Conservation (phyloP, 1,140 invertebrate species). For the Pachypsylla venusta region DNA sequence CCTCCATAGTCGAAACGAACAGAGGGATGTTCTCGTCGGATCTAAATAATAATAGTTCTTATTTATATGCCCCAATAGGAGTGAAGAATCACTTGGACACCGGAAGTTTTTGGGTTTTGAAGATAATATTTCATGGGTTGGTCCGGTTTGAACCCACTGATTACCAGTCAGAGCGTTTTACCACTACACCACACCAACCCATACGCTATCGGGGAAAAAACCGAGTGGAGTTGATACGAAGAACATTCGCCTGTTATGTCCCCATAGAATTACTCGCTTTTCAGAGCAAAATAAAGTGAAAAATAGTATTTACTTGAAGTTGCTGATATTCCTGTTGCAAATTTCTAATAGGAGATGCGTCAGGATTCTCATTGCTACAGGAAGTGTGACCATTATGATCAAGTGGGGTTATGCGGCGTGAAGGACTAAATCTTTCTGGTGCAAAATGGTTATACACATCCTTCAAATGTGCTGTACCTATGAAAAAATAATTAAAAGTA, state of each 20-base stretch:
- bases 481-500: not conserved
- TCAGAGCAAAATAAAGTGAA: not conserved
- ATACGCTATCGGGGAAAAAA: not conserved
- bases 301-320: constrained; percentile 16
- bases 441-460: constrained; percentile 37
- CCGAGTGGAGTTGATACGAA: not conserved
- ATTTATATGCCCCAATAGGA: not conserved
- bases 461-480: constrained; percentile 31
- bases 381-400: constrained; percentile 43
- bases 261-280: not conserved
- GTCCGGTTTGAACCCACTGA: too few species aligned
- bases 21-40: too few species aligned
- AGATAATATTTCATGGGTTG: too few species aligned
- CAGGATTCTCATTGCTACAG: constrained; percentile 17
- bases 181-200: too few species aligned
- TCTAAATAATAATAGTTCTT: not conserved
- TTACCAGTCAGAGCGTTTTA: too few species aligned
- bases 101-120: not conserved
- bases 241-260: not conserved
- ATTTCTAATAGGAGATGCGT: constrained; percentile 17
- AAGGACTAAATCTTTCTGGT: constrained; percentile 73
- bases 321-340: constrained; percentile 52
- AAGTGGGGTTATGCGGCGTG: constrained; percentile 74
- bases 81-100: not conserved
- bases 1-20: too few species aligned